Conservation (phyloP, 2,113 vertebrate species). For the Mesocricetus auratus region DNA sequence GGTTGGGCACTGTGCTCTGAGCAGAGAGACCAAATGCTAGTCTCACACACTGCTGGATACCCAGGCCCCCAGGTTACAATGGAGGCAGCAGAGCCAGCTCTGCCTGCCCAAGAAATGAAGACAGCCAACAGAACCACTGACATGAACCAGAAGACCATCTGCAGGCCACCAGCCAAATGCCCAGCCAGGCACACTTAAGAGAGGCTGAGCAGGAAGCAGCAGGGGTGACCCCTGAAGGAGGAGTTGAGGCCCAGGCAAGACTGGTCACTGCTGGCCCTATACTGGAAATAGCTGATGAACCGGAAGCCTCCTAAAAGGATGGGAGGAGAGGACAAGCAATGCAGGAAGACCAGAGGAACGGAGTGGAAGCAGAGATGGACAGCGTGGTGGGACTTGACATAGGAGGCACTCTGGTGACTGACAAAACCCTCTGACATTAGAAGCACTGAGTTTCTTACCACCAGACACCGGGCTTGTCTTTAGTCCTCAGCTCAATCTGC, state of each 20-base stretch:
- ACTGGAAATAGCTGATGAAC: rapidly evolving
- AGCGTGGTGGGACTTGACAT: neutral
- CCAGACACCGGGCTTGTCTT: neutral
- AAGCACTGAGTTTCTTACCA: neutral
- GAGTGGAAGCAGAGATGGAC: neutral
- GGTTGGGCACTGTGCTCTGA: too few species aligned
- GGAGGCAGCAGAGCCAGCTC: neutral
- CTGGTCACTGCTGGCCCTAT: too few species aligned
- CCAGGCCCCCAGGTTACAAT: too few species aligned
- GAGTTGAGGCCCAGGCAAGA: too few species aligned
- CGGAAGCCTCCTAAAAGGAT: neutral
- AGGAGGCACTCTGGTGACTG: neutral
- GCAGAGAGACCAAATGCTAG: too few species aligned
- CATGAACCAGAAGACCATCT: too few species aligned
- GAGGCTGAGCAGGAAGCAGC: neutral
- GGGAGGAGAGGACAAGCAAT: rapidly evolving
- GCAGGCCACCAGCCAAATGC: neutral
- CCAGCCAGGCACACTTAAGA: neutral
- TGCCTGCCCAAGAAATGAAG: neutral
- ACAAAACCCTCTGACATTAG: neutral
- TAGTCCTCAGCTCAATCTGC: too few species aligned
- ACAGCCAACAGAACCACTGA: neutral
- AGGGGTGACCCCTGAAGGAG: neutral
- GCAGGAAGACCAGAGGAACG: rapidly evolving
- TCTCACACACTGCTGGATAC: too few species aligned